Evolutionary conservation across 2,113 vertebrate species (phyloP), one percentile per base, ranked within the genome.

Genomic region (Hipposideros armiger): DNA sequence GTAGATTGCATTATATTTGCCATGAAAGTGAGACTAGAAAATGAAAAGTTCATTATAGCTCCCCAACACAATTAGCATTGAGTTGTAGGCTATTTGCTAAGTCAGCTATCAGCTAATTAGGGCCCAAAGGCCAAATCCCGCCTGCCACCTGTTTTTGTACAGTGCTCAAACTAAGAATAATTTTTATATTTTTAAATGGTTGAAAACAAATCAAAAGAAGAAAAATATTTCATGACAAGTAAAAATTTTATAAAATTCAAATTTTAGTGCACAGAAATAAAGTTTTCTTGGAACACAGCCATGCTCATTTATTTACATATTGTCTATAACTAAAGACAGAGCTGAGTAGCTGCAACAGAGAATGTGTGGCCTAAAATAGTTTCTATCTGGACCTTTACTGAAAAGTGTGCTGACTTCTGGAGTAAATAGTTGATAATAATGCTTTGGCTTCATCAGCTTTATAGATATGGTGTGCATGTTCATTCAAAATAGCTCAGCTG

Each of bases 161-260:
- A 40, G 28, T 60, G 19, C 52, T 73, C 40, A 47, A 78, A 30
- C n/a, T 83, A 91, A 89, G 58, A 93, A 54, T 64, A 15, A 10
- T 32, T 73, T 66, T 89, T 40, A 58, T 76, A 58, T 45, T 85
- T 93, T 70, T 52, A 81, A 90, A 26, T 85, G 14, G 42, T 56
- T 94, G 67, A 91, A 96, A 93, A 86, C 20, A 91, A 66, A 87
- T 84, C 5, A 60, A 30, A 83, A 87, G 36, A 87, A 74, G 17
- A 82, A 70, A 92, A 90, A 20, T 64, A n/a, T 47, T 86, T 87
- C 56, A 50, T 58, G 50, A 56, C 26, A 91, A n/a, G 19, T 58
- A 20, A 90, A 87, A 67, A 45, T 22, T 13, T 42, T 36, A 45
- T 40, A 17, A 90, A 56, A 94, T 80, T 94, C 80, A 92, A 92